Base-by-base conservation (phyloP, 2,888 invertebrate genomes). In the Polietes domitor region DNA sequence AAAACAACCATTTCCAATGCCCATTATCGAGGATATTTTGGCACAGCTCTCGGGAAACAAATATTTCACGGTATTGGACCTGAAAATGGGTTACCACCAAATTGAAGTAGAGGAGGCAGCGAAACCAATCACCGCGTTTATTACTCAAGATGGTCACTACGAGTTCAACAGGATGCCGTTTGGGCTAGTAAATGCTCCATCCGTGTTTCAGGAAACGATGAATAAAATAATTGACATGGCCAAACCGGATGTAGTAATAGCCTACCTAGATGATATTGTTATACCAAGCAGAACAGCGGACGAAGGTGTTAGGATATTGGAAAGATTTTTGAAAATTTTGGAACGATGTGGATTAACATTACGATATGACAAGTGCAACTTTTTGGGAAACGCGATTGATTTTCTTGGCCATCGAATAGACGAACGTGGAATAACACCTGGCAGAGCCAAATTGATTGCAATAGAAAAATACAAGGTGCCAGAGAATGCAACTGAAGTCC, bases 151-250 rank as follows among this genome's bases (percentile, higher is more conserved):
- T 17, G 79, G 79, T 9, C 77, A 81, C 71, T 85, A 63, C 19
- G 83, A 84, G 47, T 84, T 63, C 15, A 80, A 80, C 28, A 41
- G 80, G 1, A 80, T 83, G 83, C 76, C 72, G 24, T 80, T 76
- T 32, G 80, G 83, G 53, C 43, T 83, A 1, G 70, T 63, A 24
- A 83, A 83, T 79, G 90, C 92, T 0, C 91, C 91, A 6, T 86
- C 89, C 0, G 88, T 89, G 0, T 92, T 91, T 78, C 90, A 91
- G 72, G 82, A 89, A 37, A 86, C 89, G 79, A 80, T 83, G 83
- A 24, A 53, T 17, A 32, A 71, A 6, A 7, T 85, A 5, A 21
- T 79, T 15, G n/a, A n/a, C n/a, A n/a, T n/a, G n/a, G 2, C 84
- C 1, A 80, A 63, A 9, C 71, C 55, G 0, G 76, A 84, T 0